Evolutionary conservation across 2,797 vertebrate species (phyloP), one percentile per base, ranked within the genome.

Genomic region (Halcyon leucocephala): DNA sequence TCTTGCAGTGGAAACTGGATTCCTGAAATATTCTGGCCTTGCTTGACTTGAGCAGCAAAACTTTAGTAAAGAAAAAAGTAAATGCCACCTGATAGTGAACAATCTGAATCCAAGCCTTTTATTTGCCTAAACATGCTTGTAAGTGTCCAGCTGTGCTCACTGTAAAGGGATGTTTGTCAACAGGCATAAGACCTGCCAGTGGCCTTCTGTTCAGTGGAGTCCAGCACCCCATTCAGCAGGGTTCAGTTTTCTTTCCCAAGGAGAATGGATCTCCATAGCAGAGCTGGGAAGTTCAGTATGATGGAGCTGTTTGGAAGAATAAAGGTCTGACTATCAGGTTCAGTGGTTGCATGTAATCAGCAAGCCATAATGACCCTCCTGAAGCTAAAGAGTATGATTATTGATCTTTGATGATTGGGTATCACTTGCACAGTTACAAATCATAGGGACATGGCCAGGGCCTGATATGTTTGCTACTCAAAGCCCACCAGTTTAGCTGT

Each of bases 211-310:
- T 90, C 66, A 44, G 29, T 29, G 44, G 18, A 44, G 24, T 44
- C 35, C 11, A 73, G n/a, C 20, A 54, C 26, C 13, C 10, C 12
- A 4, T 85, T 87, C 49, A 86, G 25, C 0, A 0, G 26, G 6
- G 19, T 61, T 73, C 77, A 9, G 0, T 42, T 71, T 84, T 46
- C 48, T 67, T 33, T 82, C 42, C 26, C 21, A 51, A 61, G 21
- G 29, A 49, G 46, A 73, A 62, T 10, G 10, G n/a, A 29, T 84
- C 22, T 79, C 58, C 46, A 3, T 5, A 41, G 60, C 25, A 89
- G n/a, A 58, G 49, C 42, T 73, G 52, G 22, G 25, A 77, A 22
- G 15, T 62, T 77, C 62, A 85, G 25, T 37, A 25, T 21, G 12
- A 18, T 48, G 65, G 60, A 69, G 7, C 6, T 55, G 14, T 82